Base-by-base conservation (phyloP, 53 echinoderm and acorn worm genomes). In the Crossaster papposus region DNA sequence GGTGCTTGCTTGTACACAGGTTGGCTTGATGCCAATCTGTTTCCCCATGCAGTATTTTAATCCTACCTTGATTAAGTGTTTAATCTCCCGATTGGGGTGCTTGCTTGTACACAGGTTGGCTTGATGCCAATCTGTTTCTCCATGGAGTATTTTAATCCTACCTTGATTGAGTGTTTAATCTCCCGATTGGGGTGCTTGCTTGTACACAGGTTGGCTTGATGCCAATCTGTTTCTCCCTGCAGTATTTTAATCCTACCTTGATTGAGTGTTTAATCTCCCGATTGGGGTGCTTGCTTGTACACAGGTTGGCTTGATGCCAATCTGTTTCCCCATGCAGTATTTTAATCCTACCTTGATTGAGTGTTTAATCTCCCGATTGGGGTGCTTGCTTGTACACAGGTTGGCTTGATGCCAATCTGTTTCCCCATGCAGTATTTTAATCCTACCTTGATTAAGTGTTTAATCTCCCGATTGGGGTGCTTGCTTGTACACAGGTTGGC, bases 81-180 rank as follows among this genome's bases (percentile, higher is more conserved):
- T 95, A 70, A 95, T 91, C 71, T 96, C 97, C 54, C 95, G 89
- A 79, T 89, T 91, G 63, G 92, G 81, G 54, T 91, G 90, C 79
- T 96, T 96, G 62, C 95, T 94, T 37, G 92, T 96, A 79, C 97
- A 96, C 84, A 95, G 32, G 64, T 84, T 87, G 38, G 89, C 81
- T 28, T 91, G 94, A 80, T 96, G 97, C 97, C 95, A 96, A 15
- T 95, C 97, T 79, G 62, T 83, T 52, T 96, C 97, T 36, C 89
- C 91, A 68, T 94, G 94, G 26, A 81, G 72, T 7, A 95, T 85
- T 63, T 96, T 96, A n/a, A n/a, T n/a, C n/a, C n/a, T n/a, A n/a
- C n/a, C n/a, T n/a, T n/a, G n/a, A 94, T 85, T 17, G 92, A 55
- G 82, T 96, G 97, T 65, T 95, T 95, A 70, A 95, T 91, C 71